These are phyloP conservation scores for Tryphoninae sp. DNA, from an alignment of 2,888 invertebrate species.

Conservation along the genomic window DNA sequence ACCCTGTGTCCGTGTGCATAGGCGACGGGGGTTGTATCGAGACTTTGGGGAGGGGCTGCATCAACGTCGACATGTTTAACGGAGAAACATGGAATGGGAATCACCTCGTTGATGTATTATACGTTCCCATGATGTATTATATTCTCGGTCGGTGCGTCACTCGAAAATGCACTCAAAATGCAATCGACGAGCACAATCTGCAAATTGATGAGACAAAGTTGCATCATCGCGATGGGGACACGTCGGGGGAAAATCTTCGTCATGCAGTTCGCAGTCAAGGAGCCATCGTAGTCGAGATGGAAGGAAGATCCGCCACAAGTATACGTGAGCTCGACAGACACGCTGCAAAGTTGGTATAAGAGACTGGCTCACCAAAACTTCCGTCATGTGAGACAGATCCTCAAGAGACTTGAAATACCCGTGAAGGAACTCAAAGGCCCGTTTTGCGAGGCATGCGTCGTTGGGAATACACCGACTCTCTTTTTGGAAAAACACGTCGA, in stretches of 20 bases:
- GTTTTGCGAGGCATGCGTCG: constrained; percentile 62
- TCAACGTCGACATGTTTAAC: constrained; percentile 61
- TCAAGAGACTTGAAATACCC: constrained; percentile 55
- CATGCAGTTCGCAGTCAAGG: constrained; percentile 53
- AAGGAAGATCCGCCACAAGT: not conserved
- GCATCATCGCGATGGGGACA: constrained; percentile 42
- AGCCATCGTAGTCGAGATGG: not conserved
- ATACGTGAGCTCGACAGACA: constrained; percentile 25
- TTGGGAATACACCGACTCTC: constrained; percentile 51
- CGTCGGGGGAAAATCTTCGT: constrained; percentile 47
- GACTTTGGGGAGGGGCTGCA: constrained; percentile 55
- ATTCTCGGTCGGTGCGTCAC: constrained; percentile 41
- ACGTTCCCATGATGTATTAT: constrained; percentile 56
- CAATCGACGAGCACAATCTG: constrained; percentile 40
- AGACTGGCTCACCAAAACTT: constrained; percentile 66
- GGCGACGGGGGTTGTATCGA: constrained; percentile 58
- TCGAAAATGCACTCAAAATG: constrained; percentile 57
- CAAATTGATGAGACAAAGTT: constrained; percentile 37
- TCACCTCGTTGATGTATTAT: constrained; percentile 54
- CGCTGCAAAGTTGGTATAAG: constrained; percentile 66
- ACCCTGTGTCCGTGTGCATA: constrained; percentile 31
- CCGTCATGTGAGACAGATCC: constrained; percentile 60
- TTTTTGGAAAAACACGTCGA: constrained; percentile 47
- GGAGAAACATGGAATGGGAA: constrained; percentile 59
- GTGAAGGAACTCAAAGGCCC: constrained; percentile 48